Evolutionary conservation across 1,140 invertebrate species (phyloP), one percentile per base, ranked within the genome.

Genomic region (Caenorhabditis brenneri): DNA sequence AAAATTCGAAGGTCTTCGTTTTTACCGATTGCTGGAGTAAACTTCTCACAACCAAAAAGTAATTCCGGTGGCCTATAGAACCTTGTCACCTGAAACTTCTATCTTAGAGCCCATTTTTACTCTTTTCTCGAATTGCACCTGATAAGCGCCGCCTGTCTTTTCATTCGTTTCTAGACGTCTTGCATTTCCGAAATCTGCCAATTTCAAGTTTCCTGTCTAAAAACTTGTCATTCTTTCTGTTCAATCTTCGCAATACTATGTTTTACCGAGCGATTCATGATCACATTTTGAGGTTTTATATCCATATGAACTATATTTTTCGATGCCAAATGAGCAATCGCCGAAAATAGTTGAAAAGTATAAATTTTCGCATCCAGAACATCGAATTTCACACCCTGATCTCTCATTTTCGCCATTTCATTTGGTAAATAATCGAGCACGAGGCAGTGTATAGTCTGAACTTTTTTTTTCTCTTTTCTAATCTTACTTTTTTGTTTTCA

Each of bases 161-260:
- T 69, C 33, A 82, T 46, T 9, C 6, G 36, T 51, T 58, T 85
- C 79, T 24, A 74, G 10, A 19, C 65, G 65, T 46, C 65, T 22
- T 4, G 85, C 85, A 60, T 84, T 86, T 48, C 85, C 85, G 36
- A 86, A 86, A 49, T 86, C 85, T 27, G 85, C 85, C 69, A 86
- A 69, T 53, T 86, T 58, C 48, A 86, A 58, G 2, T 55, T 2
- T 7, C 84, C 84, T 2, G 22, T 39, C 42, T 48, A 29, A 51
- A 80, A 78, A 65, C 4, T 74, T 24, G 0, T 42, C 19, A 5
- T 24, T n/a, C 3, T n/a, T 4, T 33, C 3, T 80, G 12, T 0
- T 16, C 3, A 29, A 36, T 36, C 33, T 36, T 42, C 6, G 24
- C 0, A 3, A 9, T n/a, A 0, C 2, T n/a, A 7, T n/a, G n/a